Conservation (phyloP, 2,888 invertebrate genomes). For the Arrhopalites spinosus region DNA sequence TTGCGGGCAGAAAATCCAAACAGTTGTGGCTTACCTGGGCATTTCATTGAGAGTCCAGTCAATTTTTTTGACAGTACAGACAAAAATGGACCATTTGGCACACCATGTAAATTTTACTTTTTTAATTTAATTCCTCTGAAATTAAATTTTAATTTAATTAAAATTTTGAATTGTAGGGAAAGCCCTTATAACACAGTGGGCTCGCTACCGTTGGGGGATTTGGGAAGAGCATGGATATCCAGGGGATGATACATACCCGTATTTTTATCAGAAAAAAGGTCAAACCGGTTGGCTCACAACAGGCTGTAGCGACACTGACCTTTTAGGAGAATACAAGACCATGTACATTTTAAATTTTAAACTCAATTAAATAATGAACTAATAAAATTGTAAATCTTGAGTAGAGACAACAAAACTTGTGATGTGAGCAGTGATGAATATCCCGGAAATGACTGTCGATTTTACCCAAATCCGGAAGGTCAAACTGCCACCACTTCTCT, state of each 20-base stretch:
- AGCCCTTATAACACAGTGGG: conserved; percentile 46
- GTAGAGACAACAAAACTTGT: conserved; percentile 32
- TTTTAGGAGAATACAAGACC: conserved; percentile 42
- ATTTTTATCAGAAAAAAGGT: conserved; percentile 34
- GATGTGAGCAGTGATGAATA: conserved; percentile 18
- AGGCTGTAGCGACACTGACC: conserved; percentile 43
- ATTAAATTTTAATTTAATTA: not conserved
- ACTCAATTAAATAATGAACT: not conserved
- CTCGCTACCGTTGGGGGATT: conserved; percentile 47
- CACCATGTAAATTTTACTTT: conserved; percentile 39
- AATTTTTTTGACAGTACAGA: conserved; percentile 39
- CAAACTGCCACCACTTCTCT: conserved; percentile 43
- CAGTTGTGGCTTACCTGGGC: conserved; percentile 48
- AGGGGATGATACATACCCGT: conserved; percentile 44
- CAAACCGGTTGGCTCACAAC: conserved; percentile 43
- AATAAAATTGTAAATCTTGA: conserved; percentile 2
- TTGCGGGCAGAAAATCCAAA: conserved; percentile 49
- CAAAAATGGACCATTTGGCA: conserved; percentile 39
- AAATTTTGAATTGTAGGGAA: conserved; percentile 40
- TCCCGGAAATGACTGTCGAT: conserved; percentile 43
- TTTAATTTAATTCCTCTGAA: not conserved
- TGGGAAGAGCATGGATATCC: conserved; percentile 48
- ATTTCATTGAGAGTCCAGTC: conserved; percentile 46
- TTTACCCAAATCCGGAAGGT: conserved; percentile 34
- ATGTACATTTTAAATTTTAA: too few relatives aligned